A percentile compares a stretch with the other conserved stretches of the same genome.
These are phyloP conservation scores for Tinea trinotella DNA, from an alignment of 2,888 invertebrate species.

Conservation along the genomic window DNA sequence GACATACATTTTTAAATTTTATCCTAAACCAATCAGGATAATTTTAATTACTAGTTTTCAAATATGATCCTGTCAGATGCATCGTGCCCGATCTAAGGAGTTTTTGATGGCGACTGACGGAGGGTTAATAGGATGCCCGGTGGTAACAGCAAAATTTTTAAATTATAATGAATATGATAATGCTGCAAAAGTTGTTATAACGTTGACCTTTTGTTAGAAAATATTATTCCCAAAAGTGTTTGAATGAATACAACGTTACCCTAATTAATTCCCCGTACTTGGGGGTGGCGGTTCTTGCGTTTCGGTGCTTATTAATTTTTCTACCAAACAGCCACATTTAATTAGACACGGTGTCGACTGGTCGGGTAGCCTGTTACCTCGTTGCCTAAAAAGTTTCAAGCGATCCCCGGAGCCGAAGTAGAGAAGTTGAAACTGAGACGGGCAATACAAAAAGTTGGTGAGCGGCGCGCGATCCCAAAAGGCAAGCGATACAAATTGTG, in stretches of 20 bases:
- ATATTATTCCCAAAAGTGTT: background rate
- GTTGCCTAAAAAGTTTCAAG: conserved; percentile 48
- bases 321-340: conserved; percentile 39
- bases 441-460: conserved; percentile 21
- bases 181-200: background rate
- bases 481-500: conserved; percentile 15
- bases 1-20: no score
- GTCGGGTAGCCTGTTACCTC: conserved; percentile 33
- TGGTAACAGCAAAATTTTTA: no score
- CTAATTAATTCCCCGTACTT: conserved; percentile 25
- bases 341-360: conserved; percentile 33
- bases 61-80: no score
- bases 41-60: no score
- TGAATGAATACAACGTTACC: background rate
- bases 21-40: no score
- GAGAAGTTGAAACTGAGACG: conserved; percentile 24
- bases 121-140: no score
- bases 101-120: no score
- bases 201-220: background rate
- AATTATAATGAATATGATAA: background rate
- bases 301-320: conserved; percentile 45
- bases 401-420: conserved; percentile 31
- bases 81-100: no score
- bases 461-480: background rate
- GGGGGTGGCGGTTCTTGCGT: conserved; percentile 23